phyloP scores from a whole-genome alignment of 2,888 invertebrate genomes.

The Cerceris rybyensis region DNA sequence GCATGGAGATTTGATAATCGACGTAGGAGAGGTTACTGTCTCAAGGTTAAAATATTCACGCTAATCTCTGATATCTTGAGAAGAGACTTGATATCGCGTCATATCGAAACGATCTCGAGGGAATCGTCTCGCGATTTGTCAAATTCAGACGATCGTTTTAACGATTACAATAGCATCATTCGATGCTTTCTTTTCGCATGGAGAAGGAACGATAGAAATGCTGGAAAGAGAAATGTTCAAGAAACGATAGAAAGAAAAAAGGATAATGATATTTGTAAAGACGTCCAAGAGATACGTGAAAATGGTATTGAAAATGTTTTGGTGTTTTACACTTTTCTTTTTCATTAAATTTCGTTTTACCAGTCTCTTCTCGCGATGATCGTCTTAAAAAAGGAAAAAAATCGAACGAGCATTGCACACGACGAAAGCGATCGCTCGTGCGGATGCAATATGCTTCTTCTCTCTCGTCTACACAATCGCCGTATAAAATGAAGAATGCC shows the following conservation, averaged over 20 bases:
- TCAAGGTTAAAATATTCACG: constrained; percentile 15
- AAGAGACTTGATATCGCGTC: constrained; percentile 25
- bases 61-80: constrained; percentile 17
- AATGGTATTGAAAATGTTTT: neutral
- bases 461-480: constrained; percentile 36
- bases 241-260: too few relatives aligned
- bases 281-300: too few relatives aligned
- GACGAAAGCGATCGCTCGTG: constrained; percentile 34
- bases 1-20: constrained; percentile 13
- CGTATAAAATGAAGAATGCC: constrained; percentile 58
- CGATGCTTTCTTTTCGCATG: too few relatives aligned
- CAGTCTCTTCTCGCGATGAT: constrained; percentile 44
- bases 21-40: constrained; percentile 6
- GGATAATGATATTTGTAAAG: too few relatives aligned
- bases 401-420: constrained; percentile 35
- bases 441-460: constrained; percentile 18
- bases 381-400: constrained; percentile 16
- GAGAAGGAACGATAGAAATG: too few relatives aligned
- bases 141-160: too few relatives aligned
- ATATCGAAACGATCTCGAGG: neutral
- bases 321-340: neutral
- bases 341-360: neutral
- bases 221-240: too few relatives aligned
- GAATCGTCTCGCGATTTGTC: neutral
- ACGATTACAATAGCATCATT: too few relatives aligned